A percentile compares a stretch with the other conserved stretches of the same genome.
These are phyloP conservation scores for Caranx melampygus DNA, from an alignment of 2,113 vertebrate species.

Conservation along the genomic window DNA sequence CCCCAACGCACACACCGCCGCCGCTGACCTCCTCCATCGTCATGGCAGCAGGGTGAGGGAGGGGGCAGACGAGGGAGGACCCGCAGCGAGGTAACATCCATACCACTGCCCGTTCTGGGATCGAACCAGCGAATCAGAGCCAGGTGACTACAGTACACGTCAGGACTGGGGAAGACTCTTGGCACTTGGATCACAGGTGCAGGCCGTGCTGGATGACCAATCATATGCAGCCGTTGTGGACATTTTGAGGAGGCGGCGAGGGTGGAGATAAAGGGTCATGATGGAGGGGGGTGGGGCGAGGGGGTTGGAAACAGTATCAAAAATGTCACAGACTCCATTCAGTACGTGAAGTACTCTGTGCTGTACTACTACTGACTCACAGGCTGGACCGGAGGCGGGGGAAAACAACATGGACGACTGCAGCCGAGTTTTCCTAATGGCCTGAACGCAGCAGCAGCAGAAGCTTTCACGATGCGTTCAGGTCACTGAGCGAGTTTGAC, in stretches of 20 bases:
- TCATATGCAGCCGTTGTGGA: conserved; percentile 61
- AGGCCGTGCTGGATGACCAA: conserved; percentile 69
- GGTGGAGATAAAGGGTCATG: conserved; percentile 35
- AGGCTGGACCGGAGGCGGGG: conserved; percentile 18
- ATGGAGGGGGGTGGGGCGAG: background rate
- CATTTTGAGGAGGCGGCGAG: conserved; percentile 33
- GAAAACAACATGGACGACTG: conserved; percentile 30
- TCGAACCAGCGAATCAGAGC: conserved; percentile 52
- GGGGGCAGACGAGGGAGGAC: conserved; percentile 7
- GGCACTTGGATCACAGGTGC: conserved; percentile 78
- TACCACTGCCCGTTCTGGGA: conserved; percentile 41
- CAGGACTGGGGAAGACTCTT: conserved; percentile 81
- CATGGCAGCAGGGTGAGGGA: background rate
- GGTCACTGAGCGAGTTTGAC: conserved; percentile 33
- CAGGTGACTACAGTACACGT: conserved; percentile 75
- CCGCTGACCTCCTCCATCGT: background rate
- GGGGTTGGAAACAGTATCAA: conserved; percentile 42
- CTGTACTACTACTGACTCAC: conserved; percentile 57
- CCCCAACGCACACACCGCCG: background rate
- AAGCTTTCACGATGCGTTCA: background rate
- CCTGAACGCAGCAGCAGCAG: background rate
- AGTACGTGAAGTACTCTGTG: conserved; percentile 57
- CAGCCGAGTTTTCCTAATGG: conserved; percentile 46
- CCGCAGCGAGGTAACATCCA: conserved; percentile 50
- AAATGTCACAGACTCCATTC: conserved; percentile 18